These are phyloP conservation scores for Cephus cinctus DNA, from an alignment of 1,140 invertebrate species.

Conservation along the genomic window DNA sequence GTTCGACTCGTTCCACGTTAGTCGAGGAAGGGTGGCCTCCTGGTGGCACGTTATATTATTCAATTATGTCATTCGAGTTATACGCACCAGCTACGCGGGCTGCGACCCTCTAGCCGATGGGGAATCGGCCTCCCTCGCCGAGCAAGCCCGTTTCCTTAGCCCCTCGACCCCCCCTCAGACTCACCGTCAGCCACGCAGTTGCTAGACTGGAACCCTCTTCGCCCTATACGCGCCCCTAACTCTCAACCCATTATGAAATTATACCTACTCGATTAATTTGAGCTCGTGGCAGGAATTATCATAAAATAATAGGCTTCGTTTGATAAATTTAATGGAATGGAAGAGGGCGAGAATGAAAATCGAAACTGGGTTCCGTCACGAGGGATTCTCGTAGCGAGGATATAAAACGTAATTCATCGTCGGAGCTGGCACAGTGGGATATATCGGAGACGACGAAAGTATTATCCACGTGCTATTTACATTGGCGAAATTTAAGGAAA, in stretches of 20 bases:
- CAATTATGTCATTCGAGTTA: slow-evolving; percentile 56
- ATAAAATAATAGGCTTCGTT: slow-evolving; percentile 36
- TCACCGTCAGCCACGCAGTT: neutral
- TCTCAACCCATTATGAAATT: slow-evolving; percentile 49
- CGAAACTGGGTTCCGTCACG: no score
- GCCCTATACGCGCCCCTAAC: slow-evolving; percentile 27
- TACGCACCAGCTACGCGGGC: slow-evolving; percentile 36
- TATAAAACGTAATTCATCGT: no score
- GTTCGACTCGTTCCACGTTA: slow-evolving; percentile 29
- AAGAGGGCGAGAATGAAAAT: no score
- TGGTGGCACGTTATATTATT: slow-evolving; percentile 52
- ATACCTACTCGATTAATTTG: slow-evolving; percentile 52
- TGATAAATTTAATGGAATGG: no score
- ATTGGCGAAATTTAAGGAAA: no score
- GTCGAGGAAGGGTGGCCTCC: slow-evolving; percentile 33
- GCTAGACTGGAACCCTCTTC: slow-evolving; percentile 15
- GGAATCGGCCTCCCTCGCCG: neutral
- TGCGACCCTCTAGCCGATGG: neutral
- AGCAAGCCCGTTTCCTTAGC: neutral
- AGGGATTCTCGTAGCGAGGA: no score
- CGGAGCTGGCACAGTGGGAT: no score
- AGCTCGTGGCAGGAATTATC: slow-evolving; percentile 46
- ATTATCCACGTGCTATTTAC: no score
- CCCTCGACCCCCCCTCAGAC: neutral
- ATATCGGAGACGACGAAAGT: no score